Evolutionary conservation across 2,888 invertebrate genomes (phyloP), one percentile per base, ranked within the genome.

Genomic region (Linnaemya tessellans): DNA sequence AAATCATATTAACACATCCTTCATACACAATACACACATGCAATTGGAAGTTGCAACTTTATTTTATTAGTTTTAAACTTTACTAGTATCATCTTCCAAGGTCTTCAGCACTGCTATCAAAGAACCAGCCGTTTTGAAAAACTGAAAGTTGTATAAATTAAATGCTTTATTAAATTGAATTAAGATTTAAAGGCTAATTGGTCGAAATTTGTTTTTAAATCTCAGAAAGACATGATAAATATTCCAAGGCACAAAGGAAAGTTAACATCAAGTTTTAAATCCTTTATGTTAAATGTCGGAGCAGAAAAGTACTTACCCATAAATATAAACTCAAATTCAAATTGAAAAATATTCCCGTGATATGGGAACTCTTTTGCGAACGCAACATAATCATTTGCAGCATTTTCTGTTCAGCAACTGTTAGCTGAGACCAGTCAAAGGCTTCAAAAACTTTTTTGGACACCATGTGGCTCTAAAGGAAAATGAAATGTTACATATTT

Each of bases 251-350:
- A n/a, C n/a, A n/a, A n/a, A n/a, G n/a, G n/a, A n/a, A n/a, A n/a
- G n/a, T n/a, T n/a, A n/a, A n/a, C n/a, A n/a, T n/a, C n/a, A n/a
- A n/a, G n/a, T n/a, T n/a, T n/a, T n/a, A n/a, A n/a, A n/a, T n/a
- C n/a, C n/a, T n/a, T n/a, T n/a, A n/a, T n/a, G n/a, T n/a, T n/a
- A n/a, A n/a, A n/a, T n/a, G n/a, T 2, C n/a, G 54, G 7, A 3
- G 30, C 30, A 9, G 10, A 8, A 51, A 56, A 15, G 15, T 67
- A 25, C 43, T 82, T 60, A 79, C 79, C 82, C 85, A 74, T 38
- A 79, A 70, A 70, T 70, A 85, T 30, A 85, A 75, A 38, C 54
- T 60, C 41, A 79, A 81, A 58, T 85, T 81, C 13, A 85, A 75
- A 20, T 60, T 84, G 30, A 79, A 82, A 68, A 85, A 82, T 64